A percentile compares a stretch with the other conserved stretches of the same genome.
Evolutionary conservation across 2,888 invertebrate genomes (phyloP).

Genomic region (Netelia melanura): DNA sequence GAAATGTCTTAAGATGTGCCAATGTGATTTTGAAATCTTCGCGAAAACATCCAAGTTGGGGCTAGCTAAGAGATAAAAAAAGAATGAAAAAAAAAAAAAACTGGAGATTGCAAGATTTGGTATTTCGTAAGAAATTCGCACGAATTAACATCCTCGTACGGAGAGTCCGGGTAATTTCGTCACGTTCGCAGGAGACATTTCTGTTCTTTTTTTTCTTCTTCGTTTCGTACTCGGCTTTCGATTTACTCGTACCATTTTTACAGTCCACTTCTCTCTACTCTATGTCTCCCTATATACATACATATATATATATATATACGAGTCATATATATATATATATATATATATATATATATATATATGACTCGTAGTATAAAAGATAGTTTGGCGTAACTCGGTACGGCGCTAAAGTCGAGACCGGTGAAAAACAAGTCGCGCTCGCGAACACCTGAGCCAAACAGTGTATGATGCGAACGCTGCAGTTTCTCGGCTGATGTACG

Average conservation of each 20-base stretch:
- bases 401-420: conserved; percentile 8
- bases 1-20: too few species aligned
- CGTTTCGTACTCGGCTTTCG: background rate
- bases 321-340: background rate
- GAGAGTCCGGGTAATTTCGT: background rate
- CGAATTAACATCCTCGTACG: conserved; percentile 7
- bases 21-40: too few species aligned
- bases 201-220: background rate
- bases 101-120: background rate
- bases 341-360: background rate
- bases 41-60: too few species aligned
- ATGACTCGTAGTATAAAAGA: conserved; percentile 16
- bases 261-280: background rate
- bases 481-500: conserved; percentile 33
- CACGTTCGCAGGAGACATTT: background rate
- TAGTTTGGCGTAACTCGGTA: background rate
- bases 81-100: background rate
- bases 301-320: background rate
- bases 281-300: background rate
- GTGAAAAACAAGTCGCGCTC: conserved; percentile 53
- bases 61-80: too few species aligned
- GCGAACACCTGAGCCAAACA: conserved; percentile 67
- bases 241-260: background rate
- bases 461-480: conserved; percentile 42
- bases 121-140: background rate